Conservation (phyloP, 2,797 vertebrate genomes). For the Rhynchotus rufescens region DNA sequence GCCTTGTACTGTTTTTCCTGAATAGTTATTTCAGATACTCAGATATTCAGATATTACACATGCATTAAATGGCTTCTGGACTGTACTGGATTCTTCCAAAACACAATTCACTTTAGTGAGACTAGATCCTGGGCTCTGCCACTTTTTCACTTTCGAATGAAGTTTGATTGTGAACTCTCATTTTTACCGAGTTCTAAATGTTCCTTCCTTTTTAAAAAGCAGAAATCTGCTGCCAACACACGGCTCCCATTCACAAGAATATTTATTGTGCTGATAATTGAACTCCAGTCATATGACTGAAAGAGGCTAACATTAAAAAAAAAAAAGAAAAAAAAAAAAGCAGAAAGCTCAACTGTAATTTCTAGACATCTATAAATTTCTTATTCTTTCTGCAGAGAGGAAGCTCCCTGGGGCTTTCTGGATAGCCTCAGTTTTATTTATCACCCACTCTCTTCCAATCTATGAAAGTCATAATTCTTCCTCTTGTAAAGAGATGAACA, state of each 20-base stretch:
- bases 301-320: slow-evolving; percentile 58
- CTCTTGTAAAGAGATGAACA: slow-evolving; percentile 54
- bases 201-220: slow-evolving; percentile 72
- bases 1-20: not conserved
- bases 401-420: slow-evolving; percentile 71
- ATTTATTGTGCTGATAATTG: slow-evolving; percentile 82
- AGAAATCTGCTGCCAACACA: slow-evolving; percentile 72
- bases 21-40: slow-evolving; percentile 40
- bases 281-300: slow-evolving; percentile 76
- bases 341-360: slow-evolving; percentile 80
- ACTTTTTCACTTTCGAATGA: slow-evolving; percentile 33
- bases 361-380: slow-evolving; percentile 82
- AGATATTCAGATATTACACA: not conserved
- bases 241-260: slow-evolving; percentile 76
- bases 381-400: slow-evolving; percentile 71
- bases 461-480: slow-evolving; percentile 71
- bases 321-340: slow-evolving; percentile 32
- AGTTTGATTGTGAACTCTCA: slow-evolving; percentile 34
- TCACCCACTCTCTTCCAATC: slow-evolving; percentile 70
- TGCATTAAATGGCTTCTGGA: slow-evolving; percentile 1
- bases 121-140: not conserved
- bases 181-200: slow-evolving; percentile 65
- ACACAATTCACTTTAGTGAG: not conserved
- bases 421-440: slow-evolving; percentile 71
- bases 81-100: slow-evolving; percentile 4